Percentiles rank a stretch among this genome's conserved stretches.
Evolutionary conservation across 1,140 invertebrate genomes (phyloP).

Genomic region (Listronotus oregonensis): DNA sequence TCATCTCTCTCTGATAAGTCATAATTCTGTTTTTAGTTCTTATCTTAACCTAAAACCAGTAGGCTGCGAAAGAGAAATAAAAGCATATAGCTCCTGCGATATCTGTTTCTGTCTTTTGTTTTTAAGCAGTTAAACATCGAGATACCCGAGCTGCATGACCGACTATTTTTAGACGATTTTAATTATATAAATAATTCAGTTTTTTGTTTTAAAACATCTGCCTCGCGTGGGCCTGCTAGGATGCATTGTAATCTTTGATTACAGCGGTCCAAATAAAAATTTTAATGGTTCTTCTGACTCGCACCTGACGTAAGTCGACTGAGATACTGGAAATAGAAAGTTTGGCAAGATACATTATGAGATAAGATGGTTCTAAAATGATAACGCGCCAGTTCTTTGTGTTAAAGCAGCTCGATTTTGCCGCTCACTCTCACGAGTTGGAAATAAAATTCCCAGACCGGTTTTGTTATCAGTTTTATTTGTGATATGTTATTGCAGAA

Average conservation of each 20-base stretch:
- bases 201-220: constrained; percentile 50
- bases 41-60: constrained; percentile 37
- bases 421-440: constrained; percentile 15
- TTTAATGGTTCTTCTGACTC: constrained; percentile 27
- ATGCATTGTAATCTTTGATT: constrained; percentile 43
- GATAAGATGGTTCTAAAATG: constrained; percentile 46
- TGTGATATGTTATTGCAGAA: constrained; percentile 13
- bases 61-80: constrained; percentile 22
- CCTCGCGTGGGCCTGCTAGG: constrained; percentile 41
- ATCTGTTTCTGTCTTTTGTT: constrained; percentile 34
- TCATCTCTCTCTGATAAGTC: constrained; percentile 38
- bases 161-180: constrained; percentile 33
- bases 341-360: constrained; percentile 47
- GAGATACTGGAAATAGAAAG: constrained; percentile 45
- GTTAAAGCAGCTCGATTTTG: constrained; percentile 17
- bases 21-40: constrained; percentile 38
- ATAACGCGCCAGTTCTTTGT: constrained; percentile 43
- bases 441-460: constrained; percentile 33
- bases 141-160: constrained; percentile 12
- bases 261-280: constrained; percentile 40
- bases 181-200: constrained; percentile 43
- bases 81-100: constrained; percentile 18
- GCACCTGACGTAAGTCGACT: constrained; percentile 28
- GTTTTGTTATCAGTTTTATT: constrained; percentile 38
- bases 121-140: constrained; percentile 1